Base-by-base conservation (phyloP, 2,113 vertebrate species). In the Camelus bactrianus region DNA sequence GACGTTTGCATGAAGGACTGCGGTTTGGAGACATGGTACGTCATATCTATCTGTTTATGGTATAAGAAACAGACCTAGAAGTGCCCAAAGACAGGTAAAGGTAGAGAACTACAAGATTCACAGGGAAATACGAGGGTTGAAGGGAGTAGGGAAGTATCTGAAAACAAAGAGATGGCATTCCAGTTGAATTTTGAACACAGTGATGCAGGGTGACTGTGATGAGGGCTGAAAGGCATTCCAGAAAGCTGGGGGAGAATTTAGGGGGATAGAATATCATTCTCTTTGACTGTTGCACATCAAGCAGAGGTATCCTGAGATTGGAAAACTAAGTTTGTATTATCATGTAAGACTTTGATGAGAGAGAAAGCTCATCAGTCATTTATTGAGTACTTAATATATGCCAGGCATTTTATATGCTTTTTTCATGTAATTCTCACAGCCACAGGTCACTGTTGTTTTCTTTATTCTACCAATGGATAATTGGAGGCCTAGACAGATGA, bases 361-460 rank as follows among this genome's bases (percentile, higher is more conserved):
- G 95, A 52, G 54, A 35, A 92, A 86, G 30, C 28, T 46, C 81
- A 62, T 20, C 54, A 81, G 0, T 56, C 60, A 26, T 89, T n/a
- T 92, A 32, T 24, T 35, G 32, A 77, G 26, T 30, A n/a, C 4
- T 28, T 58, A 20, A 52, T 56, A 52, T 28, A 35, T 35, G 8
- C 28, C 22, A 72, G 20, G 20, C 17, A 26, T 72, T 79, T 79
- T 30, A 32, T 7, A 35, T 72, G 20, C 22, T 60, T 95, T 80
- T 50, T 89, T 83, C 64, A 50, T 46, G 9, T 83, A 69, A 72
- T 87, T 90, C 46, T 95, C 38, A 35, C 17, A 94, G 84, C n/a
- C 46, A 30, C 24, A 52, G 73, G 50, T 70, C 76, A 22, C 81
- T 90, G 11, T 72, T 91, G 24, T 46, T 67, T 93, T 95, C 72